Evolutionary conservation across 2,888 invertebrate genomes (phyloP).

Genomic region (Cylindroiulus punctatus): DNA sequence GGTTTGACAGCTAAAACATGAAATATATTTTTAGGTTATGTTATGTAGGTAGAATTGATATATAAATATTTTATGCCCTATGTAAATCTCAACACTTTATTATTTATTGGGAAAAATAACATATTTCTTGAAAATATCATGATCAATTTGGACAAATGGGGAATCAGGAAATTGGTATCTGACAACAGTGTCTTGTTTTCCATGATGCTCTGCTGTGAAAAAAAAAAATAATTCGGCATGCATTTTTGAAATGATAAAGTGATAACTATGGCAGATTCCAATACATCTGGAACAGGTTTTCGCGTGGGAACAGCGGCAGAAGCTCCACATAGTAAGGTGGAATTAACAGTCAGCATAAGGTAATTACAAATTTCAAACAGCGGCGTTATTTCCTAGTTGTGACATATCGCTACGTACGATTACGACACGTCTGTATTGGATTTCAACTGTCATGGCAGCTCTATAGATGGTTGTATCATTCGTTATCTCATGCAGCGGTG

Average conservation of each 20-base stretch:
- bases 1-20: too few species aligned
- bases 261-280: slow-evolving; percentile 5
- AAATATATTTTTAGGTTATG: too few species aligned
- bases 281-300: neutral
- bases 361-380: neutral
- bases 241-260: neutral
- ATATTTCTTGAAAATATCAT: too few species aligned
- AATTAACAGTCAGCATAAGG: slow-evolving; percentile 46
- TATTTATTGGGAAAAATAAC: too few species aligned
- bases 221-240: neutral
- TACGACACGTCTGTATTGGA: neutral
- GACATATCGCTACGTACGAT: too few species aligned
- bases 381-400: neutral
- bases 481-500: neutral
- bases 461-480: neutral
- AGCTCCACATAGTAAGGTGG: slow-evolving; percentile 40
- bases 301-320: slow-evolving; percentile 8
- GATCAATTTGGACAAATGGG: too few species aligned
- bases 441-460: neutral
- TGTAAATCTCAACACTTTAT: too few species aligned
- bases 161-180: too few species aligned
- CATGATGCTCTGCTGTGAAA: neutral
- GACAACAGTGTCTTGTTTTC: neutral
- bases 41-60: too few species aligned
- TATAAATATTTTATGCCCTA: too few species aligned